phyloP scores from a whole-genome alignment of 2,113 vertebrate genomes.

The Thamnophis sirtalis region DNA sequence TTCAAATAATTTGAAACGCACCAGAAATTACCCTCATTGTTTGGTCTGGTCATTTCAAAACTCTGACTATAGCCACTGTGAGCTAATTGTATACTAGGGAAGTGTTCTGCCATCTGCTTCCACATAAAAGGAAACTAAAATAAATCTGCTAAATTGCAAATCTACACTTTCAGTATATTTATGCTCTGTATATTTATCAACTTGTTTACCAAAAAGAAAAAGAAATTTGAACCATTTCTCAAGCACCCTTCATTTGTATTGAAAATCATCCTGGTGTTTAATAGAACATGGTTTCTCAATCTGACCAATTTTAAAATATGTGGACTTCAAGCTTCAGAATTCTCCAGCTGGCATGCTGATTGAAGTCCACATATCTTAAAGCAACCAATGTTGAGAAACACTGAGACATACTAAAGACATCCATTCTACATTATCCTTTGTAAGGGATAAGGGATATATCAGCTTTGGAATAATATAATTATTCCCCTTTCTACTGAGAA shows the following conservation, averaged over 20 bases:
- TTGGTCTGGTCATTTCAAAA: neutral
- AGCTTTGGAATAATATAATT: neutral
- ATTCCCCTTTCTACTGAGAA: neutral
- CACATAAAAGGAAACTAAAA: neutral
- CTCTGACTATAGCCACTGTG: neutral
- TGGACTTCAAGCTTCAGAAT: neutral
- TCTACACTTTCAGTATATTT: neutral
- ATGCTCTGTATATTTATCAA: neutral
- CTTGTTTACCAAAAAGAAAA: neutral
- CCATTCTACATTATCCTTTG: neutral
- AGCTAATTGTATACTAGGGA: neutral
- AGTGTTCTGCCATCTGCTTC: neutral
- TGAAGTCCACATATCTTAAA: neutral
- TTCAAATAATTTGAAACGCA: neutral
- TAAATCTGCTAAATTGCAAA: neutral
- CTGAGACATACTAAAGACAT: neutral
- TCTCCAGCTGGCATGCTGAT: neutral
- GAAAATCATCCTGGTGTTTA: neutral
- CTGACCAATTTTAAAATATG: neutral
- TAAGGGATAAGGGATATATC: neutral
- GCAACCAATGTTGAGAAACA: neutral
- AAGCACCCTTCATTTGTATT: neutral
- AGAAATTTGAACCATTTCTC: neutral
- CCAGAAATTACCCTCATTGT: neutral
- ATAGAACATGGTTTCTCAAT: neutral